phyloP scores from a whole-genome alignment of 2,797 vertebrate genomes.

The Trachurus trachurus region DNA sequence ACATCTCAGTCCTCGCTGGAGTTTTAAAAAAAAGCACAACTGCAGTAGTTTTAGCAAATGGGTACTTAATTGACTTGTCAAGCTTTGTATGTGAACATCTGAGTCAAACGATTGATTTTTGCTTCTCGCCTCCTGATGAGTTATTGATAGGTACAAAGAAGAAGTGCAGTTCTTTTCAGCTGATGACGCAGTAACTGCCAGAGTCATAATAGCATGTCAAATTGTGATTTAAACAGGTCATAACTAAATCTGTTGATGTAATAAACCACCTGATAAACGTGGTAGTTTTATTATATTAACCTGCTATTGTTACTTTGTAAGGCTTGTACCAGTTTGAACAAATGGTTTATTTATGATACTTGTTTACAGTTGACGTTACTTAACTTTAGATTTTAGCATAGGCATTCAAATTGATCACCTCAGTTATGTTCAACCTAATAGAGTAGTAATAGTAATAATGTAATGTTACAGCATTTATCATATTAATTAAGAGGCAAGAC shows the following conservation, averaged over 20 bases:
- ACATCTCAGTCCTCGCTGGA: slow-evolving; percentile 23
- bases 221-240: slow-evolving; percentile 28
- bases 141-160: slow-evolving; percentile 63
- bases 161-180: slow-evolving; percentile 39
- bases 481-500: slow-evolving; percentile 3
- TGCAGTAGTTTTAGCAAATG: slow-evolving; percentile 64
- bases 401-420: slow-evolving; percentile 8
- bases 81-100: slow-evolving; percentile 51
- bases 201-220: slow-evolving; percentile 26
- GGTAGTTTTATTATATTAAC: slow-evolving; percentile 7
- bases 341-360: slow-evolving; percentile 7
- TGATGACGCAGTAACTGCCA: slow-evolving; percentile 42
- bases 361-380: background rate
- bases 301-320: slow-evolving; percentile 3
- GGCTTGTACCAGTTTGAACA: slow-evolving; percentile 2
- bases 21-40: slow-evolving; percentile 72
- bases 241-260: slow-evolving; percentile 27
- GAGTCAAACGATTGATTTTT: slow-evolving; percentile 56
- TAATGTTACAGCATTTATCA: slow-evolving; percentile 3
- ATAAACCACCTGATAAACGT: slow-evolving; percentile 29
- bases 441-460: background rate
- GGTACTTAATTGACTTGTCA: slow-evolving; percentile 62
- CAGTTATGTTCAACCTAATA: slow-evolving; percentile 2
- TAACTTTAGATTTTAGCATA: slow-evolving; percentile 9
- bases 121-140: slow-evolving; percentile 52